phyloP scores from a whole-genome alignment of 2,888 invertebrate genomes.

The Drosophila greeni region DNA sequence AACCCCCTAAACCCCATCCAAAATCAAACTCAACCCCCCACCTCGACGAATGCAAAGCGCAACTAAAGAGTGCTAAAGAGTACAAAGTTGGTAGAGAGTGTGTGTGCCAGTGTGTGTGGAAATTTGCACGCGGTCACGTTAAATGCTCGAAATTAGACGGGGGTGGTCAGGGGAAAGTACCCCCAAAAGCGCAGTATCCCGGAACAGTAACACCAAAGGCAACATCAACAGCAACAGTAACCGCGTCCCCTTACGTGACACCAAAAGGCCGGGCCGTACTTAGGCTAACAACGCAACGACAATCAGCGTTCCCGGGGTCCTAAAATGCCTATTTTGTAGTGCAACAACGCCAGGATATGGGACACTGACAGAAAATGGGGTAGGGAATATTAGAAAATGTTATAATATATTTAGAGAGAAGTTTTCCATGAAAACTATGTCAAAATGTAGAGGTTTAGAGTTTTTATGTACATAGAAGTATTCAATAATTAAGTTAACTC shows the following conservation, averaged over 20 bases:
- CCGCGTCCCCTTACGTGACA: slow-evolving; percentile 51
- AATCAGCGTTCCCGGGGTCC: slow-evolving; percentile 30
- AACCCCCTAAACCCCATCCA: too few relatives aligned
- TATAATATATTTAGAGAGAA: too few relatives aligned
- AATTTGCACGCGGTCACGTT: slow-evolving; percentile 61
- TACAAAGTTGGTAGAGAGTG: slow-evolving; percentile 57
- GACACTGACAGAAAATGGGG: slow-evolving; percentile 9
- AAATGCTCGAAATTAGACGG: slow-evolving; percentile 61
- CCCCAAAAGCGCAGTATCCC: slow-evolving; percentile 24
- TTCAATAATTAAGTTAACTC: too few relatives aligned
- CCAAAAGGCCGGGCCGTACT: slow-evolving; percentile 65
- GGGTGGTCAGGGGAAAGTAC: slow-evolving; percentile 18
- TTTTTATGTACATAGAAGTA: not conserved
- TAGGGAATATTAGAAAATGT: too few relatives aligned
- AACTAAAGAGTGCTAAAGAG: slow-evolving; percentile 70
- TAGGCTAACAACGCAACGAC: slow-evolving; percentile 53
- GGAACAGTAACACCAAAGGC: not conserved
- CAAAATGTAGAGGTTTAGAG: not conserved
- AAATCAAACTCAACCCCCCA: not conserved
- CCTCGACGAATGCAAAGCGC: slow-evolving; percentile 55
- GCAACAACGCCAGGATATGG: slow-evolving; percentile 28
- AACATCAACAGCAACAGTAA: not conserved
- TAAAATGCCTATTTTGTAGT: slow-evolving; percentile 62
- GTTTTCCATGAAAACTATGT: not conserved
- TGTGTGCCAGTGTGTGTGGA: slow-evolving; percentile 20